Base-by-base conservation (phyloP, 37 sponge, comb jelly and placozoan species). In the Crambe crambe region DNA sequence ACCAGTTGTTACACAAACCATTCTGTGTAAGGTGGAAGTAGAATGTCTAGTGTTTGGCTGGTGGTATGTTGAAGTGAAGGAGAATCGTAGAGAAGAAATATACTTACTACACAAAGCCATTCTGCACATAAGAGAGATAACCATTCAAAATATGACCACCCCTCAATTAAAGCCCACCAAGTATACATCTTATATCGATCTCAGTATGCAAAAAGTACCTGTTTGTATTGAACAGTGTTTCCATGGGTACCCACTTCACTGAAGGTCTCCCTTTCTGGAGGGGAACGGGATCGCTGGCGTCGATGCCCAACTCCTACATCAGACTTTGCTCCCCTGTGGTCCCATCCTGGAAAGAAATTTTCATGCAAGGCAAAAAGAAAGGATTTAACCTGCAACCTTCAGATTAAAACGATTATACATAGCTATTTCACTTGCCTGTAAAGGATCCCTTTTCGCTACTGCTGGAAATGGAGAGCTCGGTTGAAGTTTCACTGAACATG, bases 401-500 rank as follows among this genome's bases (percentile, higher is more conserved):
- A n/a, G n/a, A n/a, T n/a, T n/a, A n/a, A n/a, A n/a, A n/a, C n/a
- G n/a, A n/a, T n/a, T n/a, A n/a, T n/a, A n/a, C n/a, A n/a, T n/a
- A n/a, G n/a, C n/a, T n/a, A n/a, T n/a, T n/a, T n/a, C n/a, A 34
- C 76, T 60, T 54, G 42, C 65, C 54, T 20, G 66, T 41, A 44
- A 74, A 72, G 3, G 38, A 42, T 40, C 61, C 82, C 30, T 62
- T 72, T 3, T 62, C 64, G 54, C 82, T 76, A 58, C 6, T 56
- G 47, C 76, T 75, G 58, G 63, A 59, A 20, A 75, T 56, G 21
- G 69, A 75, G 15, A 74, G 68, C 69, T 75, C 75, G 17, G 58
- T 75, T 2, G 85, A 85, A 1, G 85, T 85, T 47, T 85, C 85
- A 77, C 85, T 85, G 72, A 71, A 85, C 25, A 71, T 36, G 34